Percentiles rank a stretch among this genome's conserved stretches.
phyloP scores from a whole-genome alignment of 23 tunicate species.

The Phallusia fumigata region DNA sequence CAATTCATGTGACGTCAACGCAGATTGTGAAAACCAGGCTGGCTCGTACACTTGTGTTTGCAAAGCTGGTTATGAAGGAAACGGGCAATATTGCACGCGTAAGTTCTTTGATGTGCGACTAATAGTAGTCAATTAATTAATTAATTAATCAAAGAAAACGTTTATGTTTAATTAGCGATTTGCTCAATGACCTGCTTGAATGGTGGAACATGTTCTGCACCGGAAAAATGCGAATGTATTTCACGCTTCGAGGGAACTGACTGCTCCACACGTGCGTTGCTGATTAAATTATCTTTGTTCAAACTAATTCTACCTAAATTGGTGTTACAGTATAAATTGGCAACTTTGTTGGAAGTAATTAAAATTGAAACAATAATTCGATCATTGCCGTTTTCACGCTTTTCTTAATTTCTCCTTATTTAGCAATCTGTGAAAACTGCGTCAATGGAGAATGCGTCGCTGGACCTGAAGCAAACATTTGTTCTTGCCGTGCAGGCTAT shows the following conservation, averaged over 20 bases:
- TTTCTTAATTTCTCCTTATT: background rate
- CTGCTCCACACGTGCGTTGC: conserved; percentile 32
- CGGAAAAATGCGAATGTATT: conserved; percentile 36
- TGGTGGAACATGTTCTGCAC: conserved; percentile 45
- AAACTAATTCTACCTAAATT: too few relatives aligned
- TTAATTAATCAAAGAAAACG: background rate
- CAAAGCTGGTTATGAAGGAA: conserved; percentile 25
- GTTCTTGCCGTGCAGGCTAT: conserved; percentile 30
- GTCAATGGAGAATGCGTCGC: conserved; percentile 17
- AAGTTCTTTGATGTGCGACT: background rate
- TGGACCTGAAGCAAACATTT: background rate
- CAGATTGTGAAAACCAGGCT: conserved; percentile 4
- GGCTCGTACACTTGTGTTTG: conserved; percentile 24
- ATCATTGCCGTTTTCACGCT: too few relatives aligned
- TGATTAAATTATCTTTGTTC: too few relatives aligned
- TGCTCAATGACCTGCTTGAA: conserved; percentile 38
- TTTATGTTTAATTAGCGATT: conserved; percentile 20
- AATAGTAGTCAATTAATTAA: background rate
- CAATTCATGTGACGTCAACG: conserved; percentile 30
- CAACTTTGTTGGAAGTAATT: too few relatives aligned
- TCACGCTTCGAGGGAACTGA: conserved; percentile 23
- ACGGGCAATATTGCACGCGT: conserved; percentile 23
- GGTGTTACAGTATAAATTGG: too few relatives aligned
- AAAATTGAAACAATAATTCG: too few relatives aligned
- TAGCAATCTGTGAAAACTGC: background rate